Base-by-base conservation (phyloP, 2,797 vertebrate genomes). In the Chelonia mydas region DNA sequence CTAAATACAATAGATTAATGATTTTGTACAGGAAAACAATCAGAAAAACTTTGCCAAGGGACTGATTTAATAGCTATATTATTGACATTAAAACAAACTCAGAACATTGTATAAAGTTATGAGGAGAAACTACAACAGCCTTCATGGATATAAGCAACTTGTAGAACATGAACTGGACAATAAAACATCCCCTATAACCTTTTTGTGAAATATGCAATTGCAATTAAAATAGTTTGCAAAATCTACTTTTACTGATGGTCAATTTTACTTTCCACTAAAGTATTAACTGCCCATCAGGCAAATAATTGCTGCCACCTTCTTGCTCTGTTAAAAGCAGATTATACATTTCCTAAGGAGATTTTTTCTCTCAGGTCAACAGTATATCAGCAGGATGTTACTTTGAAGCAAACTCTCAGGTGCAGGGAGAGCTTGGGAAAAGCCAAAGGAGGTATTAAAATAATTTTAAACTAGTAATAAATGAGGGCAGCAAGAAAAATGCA, bases 171-270 rank as follows among this genome's bases (percentile, higher is more conserved):
- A 88, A 83, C 86, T 72, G 47, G 79, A 37, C 90, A 84, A 86
- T 28, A 82, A 51, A 86, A 2, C 13, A 61, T 47, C n/a, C 41
- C 76, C 53, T 21, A 41, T 81, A 2, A 84, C 1, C n/a, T 84
- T 31, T 55, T 92, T 77, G 81, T 72, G 83, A 95, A 93, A 87
- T 61, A 91, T 80, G 41, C 41, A 92, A 21, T 53, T 92, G 78
- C 15, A 83, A 47, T 72, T 87, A 83, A 92, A 95, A 90, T 50
- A 91, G n/a, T 45, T 57, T 68, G 23, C 28, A 93, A 94, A 96
- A 90, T 49, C 77, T 1, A 80, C 90, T 90, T 95, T 94, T 92
- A 80, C 59, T 85, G 10, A 7, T 5, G 17, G 59, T 51, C 65
- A 68, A 37, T 51, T 87, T 90, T 65, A 93, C 37, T n/a, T 72